Evolutionary conservation across 2,888 invertebrate species (phyloP).

Genomic region (Disparrhopalites patrizii): DNA sequence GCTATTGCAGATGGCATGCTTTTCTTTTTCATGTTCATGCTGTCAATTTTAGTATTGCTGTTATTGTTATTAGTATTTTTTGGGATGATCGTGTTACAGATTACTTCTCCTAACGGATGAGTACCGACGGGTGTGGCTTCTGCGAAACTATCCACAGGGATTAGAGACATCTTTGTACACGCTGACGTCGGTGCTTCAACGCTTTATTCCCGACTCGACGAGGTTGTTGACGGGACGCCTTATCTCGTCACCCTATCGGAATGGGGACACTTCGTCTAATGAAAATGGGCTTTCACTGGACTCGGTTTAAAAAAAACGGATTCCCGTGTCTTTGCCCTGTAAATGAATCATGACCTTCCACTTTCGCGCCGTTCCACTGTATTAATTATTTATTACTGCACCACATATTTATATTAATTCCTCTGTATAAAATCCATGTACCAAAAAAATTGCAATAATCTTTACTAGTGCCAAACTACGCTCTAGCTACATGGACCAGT

Average conservation of each 20-base stretch:
- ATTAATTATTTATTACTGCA: not conserved
- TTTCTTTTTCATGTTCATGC: not conserved
- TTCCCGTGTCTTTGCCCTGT: too few species aligned
- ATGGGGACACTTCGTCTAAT: conserved; percentile 4
- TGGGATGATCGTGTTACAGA: too few species aligned
- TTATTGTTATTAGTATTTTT: too few species aligned
- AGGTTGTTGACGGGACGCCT: conserved; percentile 43
- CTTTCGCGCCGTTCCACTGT: too few species aligned
- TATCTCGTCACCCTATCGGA: conserved; percentile 32
- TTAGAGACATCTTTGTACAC: conserved; percentile 56
- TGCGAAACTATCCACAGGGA: conserved; percentile 57
- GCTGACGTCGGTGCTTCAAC: conserved; percentile 55
- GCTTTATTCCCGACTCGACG: conserved; percentile 54
- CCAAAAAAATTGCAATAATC: too few species aligned
- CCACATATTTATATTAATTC: not conserved
- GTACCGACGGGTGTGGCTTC: conserved; percentile 58
- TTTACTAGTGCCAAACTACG: not conserved
- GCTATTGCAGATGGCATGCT: not conserved
- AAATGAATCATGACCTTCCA: too few species aligned
- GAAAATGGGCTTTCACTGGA: conserved; percentile 23
- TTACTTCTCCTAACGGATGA: conserved; percentile 58
- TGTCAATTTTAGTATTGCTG: too few species aligned
- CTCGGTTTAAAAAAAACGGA: too few species aligned
- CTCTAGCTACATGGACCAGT: too few species aligned
- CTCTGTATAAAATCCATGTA: too few species aligned